phyloP scores from a whole-genome alignment of 2,888 invertebrate genomes.

The Encarsia formosa region DNA sequence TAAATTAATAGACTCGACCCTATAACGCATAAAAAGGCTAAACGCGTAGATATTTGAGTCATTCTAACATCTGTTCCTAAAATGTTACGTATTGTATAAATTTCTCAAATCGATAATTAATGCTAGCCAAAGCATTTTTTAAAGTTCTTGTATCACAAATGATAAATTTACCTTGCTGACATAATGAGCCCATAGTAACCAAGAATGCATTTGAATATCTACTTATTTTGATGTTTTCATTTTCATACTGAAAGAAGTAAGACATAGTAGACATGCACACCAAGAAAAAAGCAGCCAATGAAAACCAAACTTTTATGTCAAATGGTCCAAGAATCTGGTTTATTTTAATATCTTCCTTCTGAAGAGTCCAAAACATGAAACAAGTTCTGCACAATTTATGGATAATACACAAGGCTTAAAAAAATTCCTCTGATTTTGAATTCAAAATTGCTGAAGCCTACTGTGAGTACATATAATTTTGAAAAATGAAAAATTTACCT shows the following conservation, averaged over 20 bases:
- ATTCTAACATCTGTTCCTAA: neutral
- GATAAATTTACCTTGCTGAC: conserved; percentile 37
- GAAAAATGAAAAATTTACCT: conserved; percentile 1
- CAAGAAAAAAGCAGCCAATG: conserved; percentile 21
- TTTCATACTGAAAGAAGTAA: conserved; percentile 27
- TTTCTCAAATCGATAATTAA: neutral
- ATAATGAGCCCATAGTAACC: conserved; percentile 33
- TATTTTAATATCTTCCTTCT: conserved; percentile 28
- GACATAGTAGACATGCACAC: conserved; percentile 25
- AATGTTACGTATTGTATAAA: neutral
- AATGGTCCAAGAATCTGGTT: conserved; percentile 33
- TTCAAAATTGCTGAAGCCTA: neutral
- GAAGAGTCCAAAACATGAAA: conserved; percentile 37
- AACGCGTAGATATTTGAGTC: neutral
- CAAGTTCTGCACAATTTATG: no score
- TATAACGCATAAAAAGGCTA: conserved; percentile 31
- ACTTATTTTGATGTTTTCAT: conserved; percentile 13
- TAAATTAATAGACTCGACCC: conserved; percentile 40
- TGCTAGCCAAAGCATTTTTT: neutral
- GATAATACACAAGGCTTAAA: no score
- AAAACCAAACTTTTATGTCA: conserved; percentile 32
- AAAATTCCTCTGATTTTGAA: neutral
- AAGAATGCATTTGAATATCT: conserved; percentile 26
- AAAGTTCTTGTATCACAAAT: neutral
- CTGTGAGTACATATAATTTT: neutral